These are phyloP conservation scores for Sphaerophoria taeniata DNA, from an alignment of 2,888 invertebrate genomes.

Conservation along the genomic window DNA sequence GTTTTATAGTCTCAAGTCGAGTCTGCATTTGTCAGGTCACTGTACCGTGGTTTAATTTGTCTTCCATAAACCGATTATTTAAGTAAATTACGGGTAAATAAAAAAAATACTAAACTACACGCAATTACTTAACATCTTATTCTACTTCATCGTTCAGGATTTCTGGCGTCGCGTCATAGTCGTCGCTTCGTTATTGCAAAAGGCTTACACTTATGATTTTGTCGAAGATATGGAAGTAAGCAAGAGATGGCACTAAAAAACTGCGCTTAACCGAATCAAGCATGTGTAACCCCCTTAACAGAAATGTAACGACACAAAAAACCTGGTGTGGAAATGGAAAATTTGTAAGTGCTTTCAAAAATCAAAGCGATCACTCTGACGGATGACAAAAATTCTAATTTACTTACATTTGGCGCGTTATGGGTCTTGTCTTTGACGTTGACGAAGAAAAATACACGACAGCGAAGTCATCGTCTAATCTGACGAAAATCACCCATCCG, in stretches of 20 bases:
- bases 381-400: slow-evolving; percentile 40
- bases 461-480: too few species aligned
- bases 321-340: slow-evolving; percentile 60
- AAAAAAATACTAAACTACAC: slow-evolving; percentile 58
- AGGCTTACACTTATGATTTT: slow-evolving; percentile 14
- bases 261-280: slow-evolving; percentile 46
- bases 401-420: slow-evolving; percentile 6
- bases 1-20: slow-evolving; percentile 68
- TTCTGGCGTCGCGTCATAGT: slow-evolving; percentile 27
- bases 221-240: too few species aligned
- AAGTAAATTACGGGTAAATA: slow-evolving; percentile 76
- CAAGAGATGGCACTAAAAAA: slow-evolving; percentile 43
- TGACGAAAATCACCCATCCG: slow-evolving; percentile 58
- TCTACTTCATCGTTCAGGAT: slow-evolving; percentile 61
- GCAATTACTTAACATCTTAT: slow-evolving; percentile 70
- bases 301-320: neutral
- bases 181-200: too few species aligned
- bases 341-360: slow-evolving; percentile 57
- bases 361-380: slow-evolving; percentile 34
- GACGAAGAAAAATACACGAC: slow-evolving; percentile 11
- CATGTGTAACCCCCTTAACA: slow-evolving; percentile 59
- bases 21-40: slow-evolving; percentile 46
- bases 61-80: slow-evolving; percentile 77
- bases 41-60: slow-evolving; percentile 60
- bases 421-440: neutral